Percentiles rank a stretch among this genome's conserved stretches.
Conservation (phyloP, 1,140 invertebrate species). For the Triops longicaudatus region DNA sequence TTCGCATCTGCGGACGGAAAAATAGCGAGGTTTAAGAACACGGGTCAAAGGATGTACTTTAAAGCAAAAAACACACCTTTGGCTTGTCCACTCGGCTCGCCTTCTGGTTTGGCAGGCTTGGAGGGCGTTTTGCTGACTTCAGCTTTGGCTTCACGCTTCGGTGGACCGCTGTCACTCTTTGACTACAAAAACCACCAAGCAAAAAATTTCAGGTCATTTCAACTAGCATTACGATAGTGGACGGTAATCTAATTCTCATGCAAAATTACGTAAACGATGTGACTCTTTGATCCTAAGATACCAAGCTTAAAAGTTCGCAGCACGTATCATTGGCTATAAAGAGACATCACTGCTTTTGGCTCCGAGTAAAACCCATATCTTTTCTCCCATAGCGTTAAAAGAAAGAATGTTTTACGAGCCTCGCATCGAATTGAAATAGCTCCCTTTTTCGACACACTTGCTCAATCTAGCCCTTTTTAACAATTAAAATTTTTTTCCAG, state of each 20-base stretch:
- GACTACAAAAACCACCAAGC: neutral
- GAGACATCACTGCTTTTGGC: neutral
- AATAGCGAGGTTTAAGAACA: neutral
- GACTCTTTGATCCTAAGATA: slow-evolving; percentile 24
- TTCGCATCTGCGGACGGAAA: neutral
- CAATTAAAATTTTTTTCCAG: too few relatives aligned
- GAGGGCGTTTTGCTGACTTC: slow-evolving; percentile 19
- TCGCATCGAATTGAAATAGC: neutral
- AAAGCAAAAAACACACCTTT: neutral
- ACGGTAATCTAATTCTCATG: neutral
- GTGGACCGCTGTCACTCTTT: neutral
- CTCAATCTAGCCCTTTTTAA: too few relatives aligned
- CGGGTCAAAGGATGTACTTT: neutral
- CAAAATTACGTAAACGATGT: slow-evolving; percentile 1
- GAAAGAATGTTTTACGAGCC: neutral
- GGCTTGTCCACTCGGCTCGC: neutral
- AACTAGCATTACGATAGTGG: neutral
- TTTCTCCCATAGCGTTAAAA: neutral
- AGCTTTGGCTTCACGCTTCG: neutral
- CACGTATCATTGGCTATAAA: slow-evolving; percentile 15
- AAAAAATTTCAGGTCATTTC: neutral
- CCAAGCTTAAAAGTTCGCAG: slow-evolving; percentile 21
- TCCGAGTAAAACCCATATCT: neutral
- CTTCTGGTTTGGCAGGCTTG: slow-evolving; percentile 17
- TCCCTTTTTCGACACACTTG: neutral